Evolutionary conservation across 2,797 vertebrate species (phyloP), one percentile per base, ranked within the genome.

Genomic region (Molossus molossus): DNA sequence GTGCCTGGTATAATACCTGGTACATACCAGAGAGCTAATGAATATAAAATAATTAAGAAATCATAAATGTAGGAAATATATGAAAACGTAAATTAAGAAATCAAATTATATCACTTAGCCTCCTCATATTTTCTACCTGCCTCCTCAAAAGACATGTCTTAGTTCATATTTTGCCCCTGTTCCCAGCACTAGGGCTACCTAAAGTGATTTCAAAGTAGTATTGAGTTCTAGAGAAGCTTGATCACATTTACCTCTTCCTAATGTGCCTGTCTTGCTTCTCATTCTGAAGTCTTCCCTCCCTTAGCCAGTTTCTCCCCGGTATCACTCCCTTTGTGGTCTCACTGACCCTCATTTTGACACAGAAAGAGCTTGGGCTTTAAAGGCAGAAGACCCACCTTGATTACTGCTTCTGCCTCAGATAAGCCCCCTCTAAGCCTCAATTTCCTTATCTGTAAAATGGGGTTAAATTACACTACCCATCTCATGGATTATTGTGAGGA

Each of bases 361-460:
- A 81, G 70, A 87, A 87, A 70, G 37, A 72, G 29, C 25, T 73
- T 90, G 60, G 53, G 11, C 14, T 58, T 88, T 87, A 82, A 73
- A 91, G 23, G 77, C 58, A 91, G n/a, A 86, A 92, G 77, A 84
- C 40, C 27, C 77, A 91, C 7, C 7, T 7, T 87, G 40, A 65
- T 27, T 21, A 29, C 48, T 81, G 48, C 80, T 50, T 92, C 85
- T 89, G 79, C 23, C 75, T 77, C 13, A 82, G 9, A 64, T 65
- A 55, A 82, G 40, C 17, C 12, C 13, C 9, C 89, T 79, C 58
- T n/a, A 45, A 77, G n/a, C 21, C 80, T 89, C 79, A 53, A 17
- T 95, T 92, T 92, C 69, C 60, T 85, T 85, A 80, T 73, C 53
- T 93, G 45, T 82, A 65, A 95, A 85, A 82, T 55, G 75, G 40